Evolutionary conservation across 2,888 invertebrate genomes (phyloP), one percentile per base, ranked within the genome.

Genomic region (Ptychoptera contaminata): DNA sequence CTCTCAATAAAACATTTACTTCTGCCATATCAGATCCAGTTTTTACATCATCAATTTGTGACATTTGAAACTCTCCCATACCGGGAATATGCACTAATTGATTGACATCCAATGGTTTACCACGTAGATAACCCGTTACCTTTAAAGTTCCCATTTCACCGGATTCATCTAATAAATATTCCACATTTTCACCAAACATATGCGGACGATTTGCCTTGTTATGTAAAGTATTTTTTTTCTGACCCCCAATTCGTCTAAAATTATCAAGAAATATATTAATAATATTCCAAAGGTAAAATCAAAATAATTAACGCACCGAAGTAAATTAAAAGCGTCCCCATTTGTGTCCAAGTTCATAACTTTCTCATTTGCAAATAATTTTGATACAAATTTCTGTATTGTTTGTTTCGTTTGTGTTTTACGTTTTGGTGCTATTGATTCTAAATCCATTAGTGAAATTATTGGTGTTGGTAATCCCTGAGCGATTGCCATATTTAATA

Each of bases 41-140:
- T 8, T 50, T 49, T 23, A 52, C 51, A 2, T 56, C 57, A 62
- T 79, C 78, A 51, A 96, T 85, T 60, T 81, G 77, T 1, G 72
- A 69, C 76, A 98, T 78, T 69, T 94, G 94, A 59, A 84, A 97
- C 58, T 94, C 90, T 8, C 96, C 96, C 56, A 88, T 73, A 0
- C 94, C 94, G 38, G 90, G 82, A 44, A 98, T 75, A 58, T 98
- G 92, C 16, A 98, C 73, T 44, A 96, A 69, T 48, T 82, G 74
- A 66, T 97, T 93, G 0, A 87, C 92, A 58, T 84, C 83, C 43
- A 97, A 64, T 4, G 82, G 71, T 57, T 76, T 75, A 1, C 93
- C 91, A 53, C 91, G 72, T 42, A 98, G 62, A 63, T 83, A 94
- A 1, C 97, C 98, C 40, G 82, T 80, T 1, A 96, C 71, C 65